Conservation (phyloP, 1,140 invertebrate species). For the Drosophila fuyamai region DNA sequence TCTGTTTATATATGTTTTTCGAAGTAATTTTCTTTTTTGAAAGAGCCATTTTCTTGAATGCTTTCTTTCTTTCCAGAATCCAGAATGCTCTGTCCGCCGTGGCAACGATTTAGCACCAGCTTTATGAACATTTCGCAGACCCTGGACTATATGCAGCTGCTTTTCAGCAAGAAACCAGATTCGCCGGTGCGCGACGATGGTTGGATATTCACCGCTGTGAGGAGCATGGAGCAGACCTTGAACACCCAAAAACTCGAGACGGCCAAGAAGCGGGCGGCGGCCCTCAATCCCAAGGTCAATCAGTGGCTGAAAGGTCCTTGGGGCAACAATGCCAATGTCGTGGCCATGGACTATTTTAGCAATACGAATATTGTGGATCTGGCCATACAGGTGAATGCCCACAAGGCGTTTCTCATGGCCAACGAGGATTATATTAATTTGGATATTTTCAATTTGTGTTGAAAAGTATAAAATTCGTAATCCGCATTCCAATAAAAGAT, state of each 20-base stretch:
- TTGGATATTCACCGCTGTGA: constrained; percentile 72
- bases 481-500: neutral
- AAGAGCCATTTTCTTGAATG: too few species aligned
- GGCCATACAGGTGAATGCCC: constrained; percentile 84
- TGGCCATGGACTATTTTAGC: constrained; percentile 87
- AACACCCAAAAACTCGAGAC: constrained; percentile 66
- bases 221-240: constrained; percentile 69
- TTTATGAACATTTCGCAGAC: constrained; percentile 71
- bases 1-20: too few species aligned
- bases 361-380: constrained; percentile 87
- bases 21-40: too few species aligned
- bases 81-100: constrained; percentile 60
- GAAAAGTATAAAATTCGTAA: too few species aligned
- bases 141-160: constrained; percentile 73
- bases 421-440: constrained; percentile 65
- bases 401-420: constrained; percentile 65
- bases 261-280: constrained; percentile 67
- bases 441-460: constrained; percentile 50
- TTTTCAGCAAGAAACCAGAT: constrained; percentile 69
- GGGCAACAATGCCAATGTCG: constrained; percentile 86
- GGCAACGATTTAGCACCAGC: constrained; percentile 76
- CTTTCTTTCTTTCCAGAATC: constrained; percentile 52
- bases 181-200: constrained; percentile 70
- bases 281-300: constrained; percentile 69
- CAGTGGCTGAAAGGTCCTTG: constrained; percentile 82